These are phyloP conservation scores for Aotus griseimembra DNA, from an alignment of 2,797 vertebrate genomes.

Conservation along the genomic window DNA sequence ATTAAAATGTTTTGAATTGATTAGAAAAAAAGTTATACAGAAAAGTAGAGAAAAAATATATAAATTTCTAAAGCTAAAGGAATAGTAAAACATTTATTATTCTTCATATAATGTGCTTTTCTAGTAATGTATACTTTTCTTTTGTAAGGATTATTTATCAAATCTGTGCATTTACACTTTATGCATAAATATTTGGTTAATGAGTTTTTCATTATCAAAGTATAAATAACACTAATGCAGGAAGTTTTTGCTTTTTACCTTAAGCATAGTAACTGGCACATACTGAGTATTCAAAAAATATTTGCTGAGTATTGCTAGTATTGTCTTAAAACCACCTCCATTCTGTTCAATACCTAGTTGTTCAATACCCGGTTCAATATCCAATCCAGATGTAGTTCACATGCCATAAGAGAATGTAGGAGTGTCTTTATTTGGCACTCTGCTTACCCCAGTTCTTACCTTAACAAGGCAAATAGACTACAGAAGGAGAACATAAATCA, in stretches of 20 bases:
- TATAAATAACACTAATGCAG: background rate
- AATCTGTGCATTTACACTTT: background rate
- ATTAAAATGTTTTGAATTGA: background rate
- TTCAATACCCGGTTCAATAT: too few relatives aligned
- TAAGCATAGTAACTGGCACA: background rate
- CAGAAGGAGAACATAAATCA: background rate
- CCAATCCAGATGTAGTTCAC: background rate
- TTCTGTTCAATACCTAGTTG: background rate
- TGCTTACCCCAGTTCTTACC: background rate
- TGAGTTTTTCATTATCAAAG: background rate
- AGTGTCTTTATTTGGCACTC: background rate
- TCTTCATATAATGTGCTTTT: background rate
- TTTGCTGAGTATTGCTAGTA: background rate
- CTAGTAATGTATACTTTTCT: background rate
- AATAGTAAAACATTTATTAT: background rate
- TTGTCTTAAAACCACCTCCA: background rate
- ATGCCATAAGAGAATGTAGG: background rate
- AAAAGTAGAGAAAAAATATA: background rate
- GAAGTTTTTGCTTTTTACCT: background rate
- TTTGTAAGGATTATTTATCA: background rate
- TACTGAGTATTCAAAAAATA: background rate
- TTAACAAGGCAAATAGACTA: background rate
- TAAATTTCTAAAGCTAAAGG: background rate
- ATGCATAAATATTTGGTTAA: background rate
- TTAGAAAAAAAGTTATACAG: background rate